Evolutionary conservation across 1,140 invertebrate species (phyloP), one percentile per base, ranked within the genome.

Genomic region (Leptoteleia sp.): DNA sequence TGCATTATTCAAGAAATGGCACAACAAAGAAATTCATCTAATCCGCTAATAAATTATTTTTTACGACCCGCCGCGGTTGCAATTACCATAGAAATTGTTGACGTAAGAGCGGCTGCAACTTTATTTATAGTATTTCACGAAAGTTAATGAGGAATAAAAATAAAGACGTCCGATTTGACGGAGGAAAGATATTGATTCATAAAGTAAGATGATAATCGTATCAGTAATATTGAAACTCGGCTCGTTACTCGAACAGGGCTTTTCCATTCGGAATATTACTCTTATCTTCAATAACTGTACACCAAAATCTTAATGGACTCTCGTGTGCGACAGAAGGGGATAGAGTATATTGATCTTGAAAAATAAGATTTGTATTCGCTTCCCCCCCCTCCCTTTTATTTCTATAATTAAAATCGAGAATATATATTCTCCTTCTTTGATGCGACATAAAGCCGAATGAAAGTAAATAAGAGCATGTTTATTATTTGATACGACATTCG

Each of bases 211-310:
- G 54, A 76, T 76, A 68, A 67, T 76, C 62, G 62, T 75, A 75
- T 59, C 61, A 75, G 40, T 52, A 62, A 76, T 68, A 68, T 57
- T 68, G 50, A 50, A 68, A 57, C 48, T 43, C 38, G 29, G 13
- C 54, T 62, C 62, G 31, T 76, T 67, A 76, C 47, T 52, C 55
- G 72, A 67, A 76, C 62, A 68, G 47, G 57, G 57, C 40, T 70
- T 71, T 77, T 65, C 57, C 59, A 70, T 77, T 76, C 65, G 37
- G 64, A 57, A 65, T 57, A 77, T 57, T 64, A 47, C 62, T 61
- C 47, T 76, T 76, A 76, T 62, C 62, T 76, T 76, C 16, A 54
- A 67, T 67, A 68, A 68, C 62, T 67, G 62, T 76, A 76, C 55
- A 67, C 45, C 54, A 62, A 76, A 76, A 67, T 62, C 62, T 54